These are phyloP conservation scores for Ispidina lecontei DNA, from an alignment of 2,797 vertebrate species.

Conservation along the genomic window DNA sequence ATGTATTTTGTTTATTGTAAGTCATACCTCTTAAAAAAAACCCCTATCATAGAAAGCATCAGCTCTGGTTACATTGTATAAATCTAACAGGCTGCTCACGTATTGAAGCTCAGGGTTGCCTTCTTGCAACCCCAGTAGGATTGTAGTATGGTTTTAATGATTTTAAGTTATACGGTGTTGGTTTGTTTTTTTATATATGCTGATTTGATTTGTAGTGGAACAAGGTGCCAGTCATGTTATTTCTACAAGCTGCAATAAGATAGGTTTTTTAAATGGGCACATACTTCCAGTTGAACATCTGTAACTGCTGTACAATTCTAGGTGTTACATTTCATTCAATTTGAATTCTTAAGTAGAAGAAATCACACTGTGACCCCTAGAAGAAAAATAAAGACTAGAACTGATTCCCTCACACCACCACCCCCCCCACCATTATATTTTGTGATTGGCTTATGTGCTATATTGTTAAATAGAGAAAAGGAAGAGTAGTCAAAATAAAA, in stretches of 20 bases:
- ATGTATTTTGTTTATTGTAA: fast-evolving
- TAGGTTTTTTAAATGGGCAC: background rate
- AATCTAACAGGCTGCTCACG: background rate
- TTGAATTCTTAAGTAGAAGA: background rate
- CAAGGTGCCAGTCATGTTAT: background rate
- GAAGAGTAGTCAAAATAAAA: background rate
- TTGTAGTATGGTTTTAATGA: background rate
- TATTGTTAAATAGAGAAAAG: background rate
- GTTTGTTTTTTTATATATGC: background rate
- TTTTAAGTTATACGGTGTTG: background rate
- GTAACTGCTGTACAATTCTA: background rate
- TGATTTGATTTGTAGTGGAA: background rate
- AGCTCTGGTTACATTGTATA: background rate
- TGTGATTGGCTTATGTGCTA: background rate
- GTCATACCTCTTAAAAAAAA: fast-evolving
- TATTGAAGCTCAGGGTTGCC: background rate
- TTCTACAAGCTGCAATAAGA: background rate
- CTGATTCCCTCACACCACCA: too few species aligned
- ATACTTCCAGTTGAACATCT: background rate
- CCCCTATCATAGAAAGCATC: background rate
- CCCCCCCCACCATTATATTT: background rate
- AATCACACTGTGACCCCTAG: background rate
- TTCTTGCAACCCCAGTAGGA: background rate
- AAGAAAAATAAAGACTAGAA: background rate
- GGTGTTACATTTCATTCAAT: background rate